Evolutionary conservation across 2,797 vertebrate species (phyloP).

Genomic region (Pogoniulus pusillus): DNA sequence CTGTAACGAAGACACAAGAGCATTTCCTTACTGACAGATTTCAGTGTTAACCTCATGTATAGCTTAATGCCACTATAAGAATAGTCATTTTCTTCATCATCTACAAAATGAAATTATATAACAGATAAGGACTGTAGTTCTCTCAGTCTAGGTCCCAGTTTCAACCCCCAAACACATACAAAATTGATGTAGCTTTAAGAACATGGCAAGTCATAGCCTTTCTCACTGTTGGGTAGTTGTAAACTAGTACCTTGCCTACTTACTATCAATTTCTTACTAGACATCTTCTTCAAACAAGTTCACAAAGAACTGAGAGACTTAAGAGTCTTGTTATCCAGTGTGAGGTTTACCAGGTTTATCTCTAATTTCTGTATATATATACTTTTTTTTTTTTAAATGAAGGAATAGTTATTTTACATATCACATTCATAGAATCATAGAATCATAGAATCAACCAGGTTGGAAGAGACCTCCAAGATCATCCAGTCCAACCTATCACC

Average conservation of each 20-base stretch:
- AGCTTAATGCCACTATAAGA: neutral
- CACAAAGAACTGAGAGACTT: neutral
- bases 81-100: neutral
- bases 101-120: neutral
- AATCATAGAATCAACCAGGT: too few relatives aligned
- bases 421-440: too few relatives aligned
- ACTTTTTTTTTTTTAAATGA: too few relatives aligned
- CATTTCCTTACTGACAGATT: neutral
- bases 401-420: too few relatives aligned
- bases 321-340: neutral
- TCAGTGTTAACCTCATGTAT: fast-evolving
- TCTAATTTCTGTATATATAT: too few relatives aligned
- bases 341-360: neutral
- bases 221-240: neutral
- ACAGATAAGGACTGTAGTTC: neutral
- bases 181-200: neutral
- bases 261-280: neutral
- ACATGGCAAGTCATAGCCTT: fast-evolving
- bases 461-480: too few relatives aligned
- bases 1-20: neutral
- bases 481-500: too few relatives aligned
- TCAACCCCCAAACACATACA: neutral
- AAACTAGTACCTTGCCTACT: neutral
- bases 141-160: neutral
- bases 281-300: neutral